Evolutionary conservation across 2,888 invertebrate genomes (phyloP), one percentile per base, ranked within the genome.

Genomic region (Dermolepida albohirtum): DNA sequence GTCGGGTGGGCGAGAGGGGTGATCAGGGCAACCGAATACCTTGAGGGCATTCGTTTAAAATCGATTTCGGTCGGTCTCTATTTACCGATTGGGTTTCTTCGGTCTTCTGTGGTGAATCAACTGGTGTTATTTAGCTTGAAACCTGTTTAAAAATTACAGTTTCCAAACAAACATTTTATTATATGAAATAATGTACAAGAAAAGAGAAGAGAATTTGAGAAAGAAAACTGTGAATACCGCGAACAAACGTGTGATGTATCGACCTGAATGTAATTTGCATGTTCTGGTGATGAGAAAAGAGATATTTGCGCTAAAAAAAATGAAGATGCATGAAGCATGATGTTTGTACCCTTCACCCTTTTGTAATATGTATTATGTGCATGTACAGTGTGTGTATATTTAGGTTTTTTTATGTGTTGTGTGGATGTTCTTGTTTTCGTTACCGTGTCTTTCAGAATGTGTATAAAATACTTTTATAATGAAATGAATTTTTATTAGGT

Each of bases 241-340:
- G 80, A 80, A 76, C 80, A 80, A 73, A 80, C 81, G 81, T 78
- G 78, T 78, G 74, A 77, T 78, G 80, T 71, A 67, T 68, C 78
- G 73, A 69, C 77, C 75, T 79, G 77, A 77, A 67, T 66, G 40
- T 62, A 44, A 55, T 65, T 63, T 77, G 76, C 76, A 78, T 77
- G 76, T 65, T 66, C 67, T 72, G 66, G 44, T 52, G 44, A 54
- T 65, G 63, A 29, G 54, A 52, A 54, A 40, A 40, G 40, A 17
- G 59, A 62, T 17, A 47, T 17, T 47, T 34, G 34, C 16, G 11
- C 17, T 17, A 40, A 34, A 29, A 54, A 11, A 1, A 40, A 14
- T 39, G 14, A 11, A 16, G 8, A 40, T 40, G 27, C 14, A 54
- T 29, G 40, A 22, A 17, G 54, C 54, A 54, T 54, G 54, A 14